Evolutionary conservation across 2,113 vertebrate genomes (phyloP).

Genomic region (Tyrannus savana): DNA sequence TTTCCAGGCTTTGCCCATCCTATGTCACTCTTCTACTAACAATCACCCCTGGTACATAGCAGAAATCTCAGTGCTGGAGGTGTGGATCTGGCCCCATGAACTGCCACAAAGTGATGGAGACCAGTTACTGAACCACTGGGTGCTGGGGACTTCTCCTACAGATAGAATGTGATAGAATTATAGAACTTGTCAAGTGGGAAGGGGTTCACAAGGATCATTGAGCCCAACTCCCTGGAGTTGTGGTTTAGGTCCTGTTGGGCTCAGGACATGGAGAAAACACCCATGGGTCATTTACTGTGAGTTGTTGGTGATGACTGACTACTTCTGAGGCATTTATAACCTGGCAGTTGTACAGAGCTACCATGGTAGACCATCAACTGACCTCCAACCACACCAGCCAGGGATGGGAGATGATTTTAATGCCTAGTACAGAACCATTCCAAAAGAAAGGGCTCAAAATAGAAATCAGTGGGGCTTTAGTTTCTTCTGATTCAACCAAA

Average conservation of each 20-base stretch:
- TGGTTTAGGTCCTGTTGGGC: not conserved
- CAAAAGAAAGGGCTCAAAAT: slow-evolving; percentile 30
- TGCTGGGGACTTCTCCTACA: not conserved
- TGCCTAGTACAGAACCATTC: not conserved
- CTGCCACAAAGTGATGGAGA: not conserved
- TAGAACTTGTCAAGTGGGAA: not conserved
- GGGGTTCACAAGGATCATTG: rapidly evolving
- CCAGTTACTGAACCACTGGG: not conserved
- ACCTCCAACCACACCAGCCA: not conserved
- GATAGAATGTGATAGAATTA: not conserved
- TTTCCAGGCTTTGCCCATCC: not conserved
- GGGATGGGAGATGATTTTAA: not conserved
- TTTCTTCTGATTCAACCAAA: slow-evolving; percentile 1
- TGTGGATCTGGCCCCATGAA: not conserved
- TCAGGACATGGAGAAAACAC: not conserved
- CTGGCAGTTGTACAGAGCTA: not conserved
- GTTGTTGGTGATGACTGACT: not conserved
- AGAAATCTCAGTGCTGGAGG: not conserved
- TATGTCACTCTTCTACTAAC: not conserved
- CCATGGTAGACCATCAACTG: not conserved
- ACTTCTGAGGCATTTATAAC: not conserved
- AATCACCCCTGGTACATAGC: not conserved
- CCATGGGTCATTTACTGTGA: not conserved
- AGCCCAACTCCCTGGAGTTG: no score
- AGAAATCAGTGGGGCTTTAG: not conserved